Conservation (phyloP, 2,888 invertebrate genomes). For the Serripes groenlandicus region DNA sequence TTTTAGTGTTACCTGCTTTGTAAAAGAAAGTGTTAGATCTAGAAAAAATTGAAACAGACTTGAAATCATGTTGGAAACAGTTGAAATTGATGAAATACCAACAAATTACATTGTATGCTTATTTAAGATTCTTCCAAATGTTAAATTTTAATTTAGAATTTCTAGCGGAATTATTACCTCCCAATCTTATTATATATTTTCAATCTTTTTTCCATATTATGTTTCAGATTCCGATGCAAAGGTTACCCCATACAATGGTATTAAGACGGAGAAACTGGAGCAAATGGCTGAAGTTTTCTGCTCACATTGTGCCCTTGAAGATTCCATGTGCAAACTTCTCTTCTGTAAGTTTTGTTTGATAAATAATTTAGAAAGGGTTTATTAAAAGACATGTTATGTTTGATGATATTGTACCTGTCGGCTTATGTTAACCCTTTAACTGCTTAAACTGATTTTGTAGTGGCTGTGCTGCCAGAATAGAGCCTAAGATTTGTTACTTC, state of each 20-base stretch:
- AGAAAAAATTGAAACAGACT: no score
- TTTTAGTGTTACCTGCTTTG: no score
- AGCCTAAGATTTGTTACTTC: neutral
- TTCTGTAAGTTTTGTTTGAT: slow-evolving; percentile 41
- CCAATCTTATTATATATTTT: no score
- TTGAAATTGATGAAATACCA: no score
- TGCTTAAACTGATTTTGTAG: neutral
- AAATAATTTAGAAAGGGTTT: neutral
- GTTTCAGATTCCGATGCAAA: slow-evolving; percentile 43
- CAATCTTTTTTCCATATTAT: no score
- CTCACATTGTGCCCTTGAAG: slow-evolving; percentile 34
- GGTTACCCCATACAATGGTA: slow-evolving; percentile 39
- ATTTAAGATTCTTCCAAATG: no score
- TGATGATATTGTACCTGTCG: neutral
- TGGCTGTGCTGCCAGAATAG: neutral
- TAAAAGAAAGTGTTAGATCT: no score
- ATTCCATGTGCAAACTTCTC: slow-evolving; percentile 34
- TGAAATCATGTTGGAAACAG: no score
- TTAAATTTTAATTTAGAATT: no score
- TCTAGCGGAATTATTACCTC: no score
- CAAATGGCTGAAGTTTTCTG: slow-evolving; percentile 55
- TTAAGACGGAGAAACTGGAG: slow-evolving; percentile 31
- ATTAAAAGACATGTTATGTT: neutral
- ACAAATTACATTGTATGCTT: no score
- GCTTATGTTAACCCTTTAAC: neutral